Evolutionary conservation across 2,888 invertebrate species (phyloP).

Genomic region (Hetaerina titia): DNA sequence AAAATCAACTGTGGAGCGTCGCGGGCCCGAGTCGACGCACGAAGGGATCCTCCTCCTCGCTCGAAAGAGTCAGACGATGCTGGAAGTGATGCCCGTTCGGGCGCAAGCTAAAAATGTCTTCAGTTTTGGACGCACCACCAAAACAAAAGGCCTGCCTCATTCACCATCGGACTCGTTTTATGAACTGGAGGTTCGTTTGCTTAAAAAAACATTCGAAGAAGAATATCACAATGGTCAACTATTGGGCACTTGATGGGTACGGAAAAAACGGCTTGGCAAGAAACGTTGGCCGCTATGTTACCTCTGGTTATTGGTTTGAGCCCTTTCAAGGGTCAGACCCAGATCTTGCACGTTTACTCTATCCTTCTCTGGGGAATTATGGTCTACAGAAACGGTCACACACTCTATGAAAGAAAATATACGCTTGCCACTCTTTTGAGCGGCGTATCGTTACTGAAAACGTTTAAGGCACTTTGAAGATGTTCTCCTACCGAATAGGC

Average conservation of each 20-base stretch:
- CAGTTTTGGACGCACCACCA: not conserved
- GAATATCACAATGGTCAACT: conserved; percentile 1
- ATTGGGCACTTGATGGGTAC: not conserved
- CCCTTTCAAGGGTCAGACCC: not conserved
- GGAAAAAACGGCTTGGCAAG: not conserved
- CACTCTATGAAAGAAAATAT: not conserved
- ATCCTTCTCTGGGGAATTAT: not conserved
- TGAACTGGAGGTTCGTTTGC: not conserved
- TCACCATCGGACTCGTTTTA: not conserved
- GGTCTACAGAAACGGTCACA: not conserved
- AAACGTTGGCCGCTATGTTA: not conserved
- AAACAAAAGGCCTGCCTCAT: not conserved
- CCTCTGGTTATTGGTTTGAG: not conserved
- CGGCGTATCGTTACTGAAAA: not conserved
- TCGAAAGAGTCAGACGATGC: not conserved
- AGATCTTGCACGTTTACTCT: not conserved
- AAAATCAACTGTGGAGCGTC: not conserved
- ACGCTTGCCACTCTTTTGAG: not conserved
- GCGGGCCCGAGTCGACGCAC: not conserved
- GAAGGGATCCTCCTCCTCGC: not conserved
- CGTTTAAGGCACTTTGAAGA: conserved; percentile 32
- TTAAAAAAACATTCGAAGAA: not conserved
- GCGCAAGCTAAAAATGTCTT: not conserved
- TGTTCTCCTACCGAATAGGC: not conserved
- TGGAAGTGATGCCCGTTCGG: not conserved